phyloP scores from a whole-genome alignment of 1,140 invertebrate species.

The Cataglyphis hispanica region DNA sequence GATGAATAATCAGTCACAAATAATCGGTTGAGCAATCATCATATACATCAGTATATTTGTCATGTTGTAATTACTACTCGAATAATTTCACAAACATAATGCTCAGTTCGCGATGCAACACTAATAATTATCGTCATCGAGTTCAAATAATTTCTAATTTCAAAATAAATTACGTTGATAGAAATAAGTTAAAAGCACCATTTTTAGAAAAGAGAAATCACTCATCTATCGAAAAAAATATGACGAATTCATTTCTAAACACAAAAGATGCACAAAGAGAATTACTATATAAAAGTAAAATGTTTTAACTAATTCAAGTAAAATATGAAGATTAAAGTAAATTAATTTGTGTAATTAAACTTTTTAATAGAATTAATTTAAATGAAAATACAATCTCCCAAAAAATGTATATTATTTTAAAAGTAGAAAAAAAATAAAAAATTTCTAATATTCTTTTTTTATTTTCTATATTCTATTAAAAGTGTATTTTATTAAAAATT shows the following conservation, averaged over 20 bases:
- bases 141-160: conserved; percentile 11
- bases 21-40: conserved; percentile 43
- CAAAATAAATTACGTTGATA: not conserved
- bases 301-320: not conserved
- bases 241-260: not conserved
- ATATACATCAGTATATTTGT: not conserved
- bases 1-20: conserved; percentile 39
- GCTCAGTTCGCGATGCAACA: not conserved
- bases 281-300: not conserved
- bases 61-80: conserved; percentile 50
- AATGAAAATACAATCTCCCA: not conserved
- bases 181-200: conserved; percentile 12
- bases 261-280: not conserved
- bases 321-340: not conserved
- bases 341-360: conserved; percentile 1
- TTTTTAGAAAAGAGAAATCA: not conserved
- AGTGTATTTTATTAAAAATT: not conserved
- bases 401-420: not conserved
- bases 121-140: not conserved
- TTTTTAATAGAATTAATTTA: not conserved
- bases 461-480: not conserved
- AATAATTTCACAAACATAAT: conserved; percentile 48
- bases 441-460: too few species aligned
- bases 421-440: too few species aligned
- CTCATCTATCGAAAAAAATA: not conserved